Base-by-base conservation (phyloP, 2,888 invertebrate species). In the Euphydryas editha region DNA sequence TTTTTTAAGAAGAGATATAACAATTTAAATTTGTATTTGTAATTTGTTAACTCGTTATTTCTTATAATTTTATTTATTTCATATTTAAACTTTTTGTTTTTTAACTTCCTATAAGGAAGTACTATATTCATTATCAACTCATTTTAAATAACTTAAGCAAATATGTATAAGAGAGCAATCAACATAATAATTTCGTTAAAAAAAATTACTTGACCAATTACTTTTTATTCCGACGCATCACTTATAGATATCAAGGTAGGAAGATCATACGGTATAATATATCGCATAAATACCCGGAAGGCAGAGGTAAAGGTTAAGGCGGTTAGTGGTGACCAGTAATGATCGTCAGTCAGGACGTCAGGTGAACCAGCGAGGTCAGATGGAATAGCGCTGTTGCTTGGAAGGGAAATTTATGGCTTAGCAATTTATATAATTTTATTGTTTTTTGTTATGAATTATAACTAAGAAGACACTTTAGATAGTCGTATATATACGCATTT, bases 291-390 rank as follows among this genome's bases (percentile, higher is more conserved):
- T 59, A 71, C 75, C 74, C 74, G 76, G 76, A 75, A 75, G 72
- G 57, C 44, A 44, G 49, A 51, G 57, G 57, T 55, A 61, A 65
- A 73, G 73, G 70, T 69, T 62, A 59, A 65, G 54, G 62, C 56
- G 72, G 42, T 44, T 59, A 61, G 39, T 60, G 70, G 65, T 71
- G 69, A 21, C 59, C 58, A 58, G 49, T 58, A 63, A 63, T 58
- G 56, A 55, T 44, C 44, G 42, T 49, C 62, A 65, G 49, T 66
- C 65, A 66, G 47, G 47, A 47, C 18, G 47, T 68, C 67, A 49
- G 72, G 70, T 67, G 70, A 74, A 72, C 70, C 67, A 61, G 59
- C 63, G 65, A 73, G 74, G 73, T 65, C 70, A 64, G 54, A 61
- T 66, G 17, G 37, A 62, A 67, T 65, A 64, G 17, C 59, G 20